phyloP scores from a whole-genome alignment of 2,888 invertebrate genomes.

The Acholoe squamosa region DNA sequence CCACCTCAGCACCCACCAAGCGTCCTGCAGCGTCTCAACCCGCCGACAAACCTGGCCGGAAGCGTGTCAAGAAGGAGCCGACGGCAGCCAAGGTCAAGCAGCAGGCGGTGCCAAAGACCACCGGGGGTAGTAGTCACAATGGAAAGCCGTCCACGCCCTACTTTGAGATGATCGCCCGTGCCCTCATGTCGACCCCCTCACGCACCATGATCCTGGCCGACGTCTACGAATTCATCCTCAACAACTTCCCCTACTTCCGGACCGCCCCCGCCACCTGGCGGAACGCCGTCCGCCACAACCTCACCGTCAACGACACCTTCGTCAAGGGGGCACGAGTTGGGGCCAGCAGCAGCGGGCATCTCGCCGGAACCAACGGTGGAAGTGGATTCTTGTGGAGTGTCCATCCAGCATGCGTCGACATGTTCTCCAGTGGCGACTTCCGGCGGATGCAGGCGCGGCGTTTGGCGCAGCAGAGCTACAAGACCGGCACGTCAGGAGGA shows the following conservation, averaged over 20 bases:
- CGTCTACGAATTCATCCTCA: constrained; percentile 49
- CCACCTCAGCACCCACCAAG: not conserved
- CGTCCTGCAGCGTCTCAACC: not conserved
- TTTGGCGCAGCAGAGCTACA: constrained; percentile 38
- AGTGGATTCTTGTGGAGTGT: constrained; percentile 31
- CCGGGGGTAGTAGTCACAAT: not conserved
- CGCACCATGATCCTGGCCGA: constrained; percentile 19
- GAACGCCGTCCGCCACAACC: constrained; percentile 60
- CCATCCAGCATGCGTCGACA: constrained; percentile 27
- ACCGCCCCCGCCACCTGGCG: constrained; percentile 56
- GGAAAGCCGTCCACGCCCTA: not conserved
- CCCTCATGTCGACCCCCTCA: not conserved
- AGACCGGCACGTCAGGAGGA: not conserved
- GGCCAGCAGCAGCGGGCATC: not conserved
- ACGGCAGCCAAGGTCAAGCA: too few relatives aligned
- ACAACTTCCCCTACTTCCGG: constrained; percentile 49
- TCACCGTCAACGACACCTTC: constrained; percentile 52
- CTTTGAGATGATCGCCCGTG: constrained; percentile 58
- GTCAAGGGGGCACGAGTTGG: not conserved
- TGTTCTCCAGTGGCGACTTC: constrained; percentile 50
- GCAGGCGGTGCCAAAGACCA: not conserved
- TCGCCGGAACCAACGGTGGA: too few relatives aligned
- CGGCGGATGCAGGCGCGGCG: constrained; percentile 49
- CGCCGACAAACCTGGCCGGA: not conserved
- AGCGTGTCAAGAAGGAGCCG: too few relatives aligned